Percentiles rank a stretch among this genome's conserved stretches.
These are phyloP conservation scores for Acrossocheilus wenchowensis DNA, from an alignment of 2,797 vertebrate genomes.

Conservation along the genomic window DNA sequence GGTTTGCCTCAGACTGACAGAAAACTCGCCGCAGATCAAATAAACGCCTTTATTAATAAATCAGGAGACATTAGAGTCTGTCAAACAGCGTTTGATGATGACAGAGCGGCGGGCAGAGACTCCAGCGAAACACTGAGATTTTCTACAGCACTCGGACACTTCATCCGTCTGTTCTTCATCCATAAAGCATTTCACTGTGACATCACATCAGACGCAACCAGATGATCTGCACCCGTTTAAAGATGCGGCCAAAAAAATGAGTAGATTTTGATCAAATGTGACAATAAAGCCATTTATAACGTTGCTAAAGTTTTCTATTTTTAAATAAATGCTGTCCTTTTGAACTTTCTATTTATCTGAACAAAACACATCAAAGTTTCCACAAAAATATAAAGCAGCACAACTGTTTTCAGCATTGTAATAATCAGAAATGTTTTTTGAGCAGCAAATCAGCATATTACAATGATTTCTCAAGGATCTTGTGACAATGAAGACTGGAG, in stretches of 20 bases:
- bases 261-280: not conserved
- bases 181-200: not conserved
- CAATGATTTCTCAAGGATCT: no score
- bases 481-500: no score
- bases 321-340: not conserved
- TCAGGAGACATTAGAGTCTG: constrained; percentile 49
- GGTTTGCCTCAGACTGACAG: constrained; percentile 24
- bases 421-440: no score
- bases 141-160: not conserved
- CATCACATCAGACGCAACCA: not conserved
- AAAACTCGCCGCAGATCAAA: constrained; percentile 37
- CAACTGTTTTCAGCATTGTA: no score
- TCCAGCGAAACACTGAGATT: constrained; percentile 15
- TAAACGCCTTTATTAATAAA: constrained; percentile 52
- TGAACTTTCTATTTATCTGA: no score
- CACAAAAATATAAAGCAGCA: no score
- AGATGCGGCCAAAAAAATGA: not conserved
- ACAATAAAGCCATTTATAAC: not conserved
- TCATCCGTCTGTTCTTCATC: not conserved
- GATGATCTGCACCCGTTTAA: not conserved
- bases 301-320: not conserved
- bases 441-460: no score
- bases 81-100: constrained; percentile 43
- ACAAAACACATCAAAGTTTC: no score
- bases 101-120: constrained; percentile 18